These are phyloP conservation scores for Drosophila arizonae DNA, from an alignment of 1,140 invertebrate genomes.

Conservation along the genomic window DNA sequence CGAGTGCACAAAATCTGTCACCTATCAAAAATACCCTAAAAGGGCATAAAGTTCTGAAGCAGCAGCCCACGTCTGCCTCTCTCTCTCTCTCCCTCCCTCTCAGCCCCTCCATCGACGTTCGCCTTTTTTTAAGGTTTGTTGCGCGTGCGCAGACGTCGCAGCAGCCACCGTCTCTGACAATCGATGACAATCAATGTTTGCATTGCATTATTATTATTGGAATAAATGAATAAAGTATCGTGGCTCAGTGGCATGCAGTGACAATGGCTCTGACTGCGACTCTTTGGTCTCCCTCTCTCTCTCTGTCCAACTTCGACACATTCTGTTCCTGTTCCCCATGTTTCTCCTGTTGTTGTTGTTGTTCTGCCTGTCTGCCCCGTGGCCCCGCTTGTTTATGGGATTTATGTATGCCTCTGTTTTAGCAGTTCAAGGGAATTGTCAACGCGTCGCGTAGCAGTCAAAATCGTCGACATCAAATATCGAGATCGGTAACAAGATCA, in stretches of 20 bases:
- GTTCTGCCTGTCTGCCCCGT: constrained; percentile 1
- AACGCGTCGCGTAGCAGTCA: constrained; percentile 66
- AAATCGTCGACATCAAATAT: constrained; percentile 80
- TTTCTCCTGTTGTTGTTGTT: constrained; percentile 7
- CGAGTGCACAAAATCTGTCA: constrained; percentile 77
- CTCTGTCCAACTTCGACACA: constrained; percentile 29
- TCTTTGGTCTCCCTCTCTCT: constrained; percentile 1
- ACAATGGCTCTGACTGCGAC: constrained; percentile 58
- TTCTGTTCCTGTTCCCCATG: constrained; percentile 50
- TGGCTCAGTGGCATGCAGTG: constrained; percentile 70
- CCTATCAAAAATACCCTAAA: constrained; percentile 82
- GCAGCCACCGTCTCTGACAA: constrained; percentile 57
- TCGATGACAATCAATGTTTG: constrained; percentile 82
- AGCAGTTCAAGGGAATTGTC: constrained; percentile 77
- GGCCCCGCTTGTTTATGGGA: constrained; percentile 35
- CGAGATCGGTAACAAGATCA: constrained; percentile 81
- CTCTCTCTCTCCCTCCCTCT: not conserved
- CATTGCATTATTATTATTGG: constrained; percentile 83
- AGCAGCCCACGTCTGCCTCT: not conserved
- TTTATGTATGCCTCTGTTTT: constrained; percentile 55
- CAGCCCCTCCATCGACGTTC: too few species aligned
- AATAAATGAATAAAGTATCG: constrained; percentile 82
- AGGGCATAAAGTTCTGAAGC: constrained; percentile 65
- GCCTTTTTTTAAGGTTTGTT: constrained; percentile 28
- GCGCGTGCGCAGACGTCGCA: constrained; percentile 64